A percentile compares a stretch with the other conserved stretches of the same genome.
Evolutionary conservation across 2,888 invertebrate species (phyloP).

Genomic region (Neria commutata): DNA sequence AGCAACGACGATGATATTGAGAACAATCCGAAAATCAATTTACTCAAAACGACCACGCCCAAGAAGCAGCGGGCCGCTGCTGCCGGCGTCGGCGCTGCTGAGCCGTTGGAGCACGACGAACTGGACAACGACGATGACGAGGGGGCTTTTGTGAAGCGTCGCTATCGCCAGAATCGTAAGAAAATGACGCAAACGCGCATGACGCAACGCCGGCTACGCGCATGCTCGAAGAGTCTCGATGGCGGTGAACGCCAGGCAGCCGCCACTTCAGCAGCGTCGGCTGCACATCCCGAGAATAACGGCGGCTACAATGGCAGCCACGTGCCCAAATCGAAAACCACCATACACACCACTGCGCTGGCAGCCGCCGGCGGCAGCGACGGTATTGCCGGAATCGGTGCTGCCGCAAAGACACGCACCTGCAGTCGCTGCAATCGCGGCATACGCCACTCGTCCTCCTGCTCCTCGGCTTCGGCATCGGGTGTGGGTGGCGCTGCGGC

Average conservation of each 20-base stretch:
- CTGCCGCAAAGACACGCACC: slow-evolving; percentile 35
- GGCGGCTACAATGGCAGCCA: too few relatives aligned
- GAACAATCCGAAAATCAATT: slow-evolving; percentile 29
- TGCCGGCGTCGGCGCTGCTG: slow-evolving; percentile 32
- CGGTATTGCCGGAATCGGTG: slow-evolving; percentile 16
- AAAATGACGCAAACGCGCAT: slow-evolving; percentile 32
- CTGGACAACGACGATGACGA: slow-evolving; percentile 49
- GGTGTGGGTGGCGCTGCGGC: slow-evolving; percentile 52
- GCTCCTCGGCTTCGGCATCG: slow-evolving; percentile 66
- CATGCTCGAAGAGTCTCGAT: slow-evolving; percentile 50
- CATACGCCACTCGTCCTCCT: slow-evolving; percentile 62
- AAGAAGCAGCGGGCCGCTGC: not conserved
- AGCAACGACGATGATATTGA: slow-evolving; percentile 45
- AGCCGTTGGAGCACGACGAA: slow-evolving; percentile 34
- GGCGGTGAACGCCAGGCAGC: slow-evolving; percentile 33
- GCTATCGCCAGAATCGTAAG: slow-evolving; percentile 54
- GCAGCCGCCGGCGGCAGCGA: slow-evolving; percentile 19
- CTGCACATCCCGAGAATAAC: not conserved
- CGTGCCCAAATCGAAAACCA: slow-evolving; percentile 12
- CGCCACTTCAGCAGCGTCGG: not conserved
- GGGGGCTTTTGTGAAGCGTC: slow-evolving; percentile 47
- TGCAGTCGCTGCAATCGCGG: slow-evolving; percentile 59
- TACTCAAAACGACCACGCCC: not conserved
- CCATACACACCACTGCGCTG: not conserved
- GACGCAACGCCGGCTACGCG: slow-evolving; percentile 46